A percentile compares a stretch with the other conserved stretches of the same genome.
These are phyloP conservation scores for Hydrozoanthus tunicans DNA, from an alignment of 64 coral and sea anemone species.

Conservation along the genomic window DNA sequence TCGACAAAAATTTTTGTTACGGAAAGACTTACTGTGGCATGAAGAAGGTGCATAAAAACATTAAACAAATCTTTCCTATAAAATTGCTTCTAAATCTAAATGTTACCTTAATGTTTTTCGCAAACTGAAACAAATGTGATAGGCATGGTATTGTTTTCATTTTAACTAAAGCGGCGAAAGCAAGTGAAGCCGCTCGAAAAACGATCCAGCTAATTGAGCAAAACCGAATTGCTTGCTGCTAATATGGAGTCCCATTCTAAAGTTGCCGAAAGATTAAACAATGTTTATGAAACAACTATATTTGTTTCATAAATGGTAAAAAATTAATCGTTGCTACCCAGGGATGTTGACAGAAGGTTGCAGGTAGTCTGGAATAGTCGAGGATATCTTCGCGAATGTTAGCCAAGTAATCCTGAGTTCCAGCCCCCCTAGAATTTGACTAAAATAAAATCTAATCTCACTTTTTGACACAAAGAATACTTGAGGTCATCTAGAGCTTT, in stretches of 20 bases:
- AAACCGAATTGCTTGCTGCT: constrained; percentile 51
- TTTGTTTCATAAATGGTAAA: constrained; percentile 50
- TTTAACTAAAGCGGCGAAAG: constrained; percentile 17
- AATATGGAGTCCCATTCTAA: constrained; percentile 14
- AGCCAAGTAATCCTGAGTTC: not conserved
- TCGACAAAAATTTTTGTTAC: constrained; percentile 40
- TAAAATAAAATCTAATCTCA: constrained; percentile 2
- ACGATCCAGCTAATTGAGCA: constrained; percentile 11
- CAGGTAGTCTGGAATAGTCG: constrained; percentile 35
- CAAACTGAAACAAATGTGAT: not conserved
- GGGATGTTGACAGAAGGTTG: not conserved
- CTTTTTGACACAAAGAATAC: not conserved
- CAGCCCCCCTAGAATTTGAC: not conserved
- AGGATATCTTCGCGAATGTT: not conserved
- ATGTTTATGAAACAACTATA: constrained; percentile 40
- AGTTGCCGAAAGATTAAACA: constrained; percentile 52
- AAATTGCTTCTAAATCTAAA: constrained; percentile 7
- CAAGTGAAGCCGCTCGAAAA: constrained; percentile 19
- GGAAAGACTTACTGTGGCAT: constrained; percentile 28
- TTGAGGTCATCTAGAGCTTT: not conserved
- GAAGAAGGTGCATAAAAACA: constrained; percentile 27
- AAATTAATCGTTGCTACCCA: constrained; percentile 25
- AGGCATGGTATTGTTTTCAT: constrained; percentile 31
- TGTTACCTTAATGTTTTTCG: not conserved
- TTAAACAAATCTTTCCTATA: constrained; percentile 39